Percentiles rank a stretch among this genome's conserved stretches.
These are phyloP conservation scores for Lepus townsendii DNA, from an alignment of 2,797 vertebrate species.

Conservation along the genomic window DNA sequence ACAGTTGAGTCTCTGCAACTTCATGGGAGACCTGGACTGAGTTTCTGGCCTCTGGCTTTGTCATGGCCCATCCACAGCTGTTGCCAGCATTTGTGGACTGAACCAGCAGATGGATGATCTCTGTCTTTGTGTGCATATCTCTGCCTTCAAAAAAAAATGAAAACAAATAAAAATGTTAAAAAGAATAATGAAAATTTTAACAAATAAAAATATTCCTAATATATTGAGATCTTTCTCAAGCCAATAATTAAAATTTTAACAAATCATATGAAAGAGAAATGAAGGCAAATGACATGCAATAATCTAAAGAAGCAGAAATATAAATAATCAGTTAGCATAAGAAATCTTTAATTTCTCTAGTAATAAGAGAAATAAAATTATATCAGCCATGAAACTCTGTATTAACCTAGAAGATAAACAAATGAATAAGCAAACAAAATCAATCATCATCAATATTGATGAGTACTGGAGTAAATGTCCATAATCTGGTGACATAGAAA, in stretches of 20 bases:
- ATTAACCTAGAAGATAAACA: not conserved
- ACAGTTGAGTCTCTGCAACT: no score
- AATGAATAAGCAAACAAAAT: not conserved
- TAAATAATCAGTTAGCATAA: not conserved
- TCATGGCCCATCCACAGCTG: no score
- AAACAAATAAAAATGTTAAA: no score
- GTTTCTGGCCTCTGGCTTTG: no score
- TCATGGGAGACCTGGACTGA: no score
- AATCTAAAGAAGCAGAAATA: conserved; percentile 35
- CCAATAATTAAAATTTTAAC: not conserved
- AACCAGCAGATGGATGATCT: no score
- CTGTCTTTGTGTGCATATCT: no score
- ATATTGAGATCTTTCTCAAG: not conserved
- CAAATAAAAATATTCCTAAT: not conserved
- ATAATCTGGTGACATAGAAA: not conserved
- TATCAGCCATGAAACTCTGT: not conserved
- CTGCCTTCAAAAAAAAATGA: no score
- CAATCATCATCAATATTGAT: not conserved
- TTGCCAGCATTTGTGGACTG: no score
- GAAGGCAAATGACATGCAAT: not conserved
- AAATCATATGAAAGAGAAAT: not conserved
- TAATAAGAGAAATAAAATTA: conserved; percentile 47
- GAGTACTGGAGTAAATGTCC: not conserved
- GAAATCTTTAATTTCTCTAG: conserved; percentile 21
- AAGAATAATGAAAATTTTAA: not conserved